phyloP scores from a whole-genome alignment of 2,888 invertebrate species.

The Julus scanicus region DNA sequence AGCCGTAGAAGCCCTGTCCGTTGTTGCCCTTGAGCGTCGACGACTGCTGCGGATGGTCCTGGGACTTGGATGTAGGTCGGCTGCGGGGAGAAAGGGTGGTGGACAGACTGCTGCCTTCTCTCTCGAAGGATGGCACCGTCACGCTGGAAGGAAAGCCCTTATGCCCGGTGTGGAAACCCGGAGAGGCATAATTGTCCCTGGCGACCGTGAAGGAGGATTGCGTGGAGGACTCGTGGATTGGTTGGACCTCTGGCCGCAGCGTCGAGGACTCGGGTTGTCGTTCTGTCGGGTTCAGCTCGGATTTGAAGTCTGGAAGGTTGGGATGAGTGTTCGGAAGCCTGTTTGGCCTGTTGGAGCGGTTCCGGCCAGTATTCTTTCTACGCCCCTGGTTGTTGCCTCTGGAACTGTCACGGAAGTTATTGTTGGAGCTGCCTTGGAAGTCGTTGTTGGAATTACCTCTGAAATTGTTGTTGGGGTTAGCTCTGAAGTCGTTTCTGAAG shows the following conservation, averaged over 20 bases:
- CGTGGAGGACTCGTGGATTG: not conserved
- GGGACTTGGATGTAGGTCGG: not conserved
- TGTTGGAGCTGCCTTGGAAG: not conserved
- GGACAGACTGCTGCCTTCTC: too few relatives aligned
- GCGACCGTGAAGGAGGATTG: not conserved
- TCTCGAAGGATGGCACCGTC: conserved; percentile 31
- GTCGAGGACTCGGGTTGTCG: not conserved
- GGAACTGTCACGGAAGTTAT: not conserved
- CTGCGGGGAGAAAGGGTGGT: not conserved
- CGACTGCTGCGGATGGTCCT: not conserved
- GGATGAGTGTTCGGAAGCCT: conserved; percentile 52
- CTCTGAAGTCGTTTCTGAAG: not conserved
- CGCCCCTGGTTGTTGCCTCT: not conserved
- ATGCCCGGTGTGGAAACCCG: conserved; percentile 54
- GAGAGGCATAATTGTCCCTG: conserved; percentile 45
- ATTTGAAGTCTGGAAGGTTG: conserved; percentile 47
- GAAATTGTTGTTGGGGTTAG: not conserved
- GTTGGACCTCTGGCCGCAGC: not conserved
- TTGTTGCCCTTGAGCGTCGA: not conserved
- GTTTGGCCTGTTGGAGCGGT: not conserved
- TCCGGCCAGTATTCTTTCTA: not conserved
- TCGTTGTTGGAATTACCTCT: not conserved
- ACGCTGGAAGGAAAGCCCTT: conserved; percentile 53
- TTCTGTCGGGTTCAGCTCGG: not conserved
- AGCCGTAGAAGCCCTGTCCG: not conserved